Evolutionary conservation across 2,113 vertebrate species (phyloP).

Genomic region (Paramormyrops kingsleyae): DNA sequence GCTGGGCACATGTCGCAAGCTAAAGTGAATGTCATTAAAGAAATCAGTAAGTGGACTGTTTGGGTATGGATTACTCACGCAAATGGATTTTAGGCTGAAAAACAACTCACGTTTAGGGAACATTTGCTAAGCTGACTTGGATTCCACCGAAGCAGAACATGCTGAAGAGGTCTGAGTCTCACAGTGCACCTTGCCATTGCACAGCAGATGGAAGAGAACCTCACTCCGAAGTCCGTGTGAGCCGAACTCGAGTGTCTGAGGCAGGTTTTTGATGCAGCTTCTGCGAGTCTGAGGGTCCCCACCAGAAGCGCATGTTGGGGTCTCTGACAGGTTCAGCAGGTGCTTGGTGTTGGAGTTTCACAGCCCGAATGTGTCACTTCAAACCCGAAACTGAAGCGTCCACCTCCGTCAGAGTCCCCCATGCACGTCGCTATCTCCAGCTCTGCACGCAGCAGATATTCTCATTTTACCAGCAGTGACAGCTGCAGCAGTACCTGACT

Average conservation of each 20-base stretch:
- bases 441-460: background rate
- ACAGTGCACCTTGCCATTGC: background rate
- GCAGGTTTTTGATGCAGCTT: background rate
- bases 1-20: background rate
- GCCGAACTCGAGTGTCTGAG: background rate
- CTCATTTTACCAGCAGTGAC: background rate
- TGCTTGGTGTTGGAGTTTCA: background rate
- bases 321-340: background rate
- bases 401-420: background rate
- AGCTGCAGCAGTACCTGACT: background rate
- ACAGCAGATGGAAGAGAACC: background rate
- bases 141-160: background rate
- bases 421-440: background rate
- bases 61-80: background rate
- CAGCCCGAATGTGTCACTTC: background rate
- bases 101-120: background rate
- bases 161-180: background rate
- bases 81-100: background rate
- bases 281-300: background rate
- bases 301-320: background rate
- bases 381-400: background rate
- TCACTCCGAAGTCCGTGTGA: background rate
- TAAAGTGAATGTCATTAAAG: background rate
- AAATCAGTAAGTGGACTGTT: background rate
- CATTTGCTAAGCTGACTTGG: background rate